These are phyloP conservation scores for Ceriagrion tenellum DNA, from an alignment of 2,888 invertebrate genomes.

Conservation along the genomic window DNA sequence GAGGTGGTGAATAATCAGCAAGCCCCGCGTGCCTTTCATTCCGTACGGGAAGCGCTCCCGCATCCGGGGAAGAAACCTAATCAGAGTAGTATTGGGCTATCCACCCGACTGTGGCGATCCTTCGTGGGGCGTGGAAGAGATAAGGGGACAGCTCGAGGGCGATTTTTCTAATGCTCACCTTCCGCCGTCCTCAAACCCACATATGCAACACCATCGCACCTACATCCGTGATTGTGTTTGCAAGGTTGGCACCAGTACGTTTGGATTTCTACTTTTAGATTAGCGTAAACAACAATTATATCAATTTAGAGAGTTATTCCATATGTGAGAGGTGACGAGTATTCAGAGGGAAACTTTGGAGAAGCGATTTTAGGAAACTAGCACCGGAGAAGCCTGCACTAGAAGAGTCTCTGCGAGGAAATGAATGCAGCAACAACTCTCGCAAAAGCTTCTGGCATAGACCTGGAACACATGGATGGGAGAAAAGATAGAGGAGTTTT, in stretches of 20 bases:
- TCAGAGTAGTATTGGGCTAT: conserved; percentile 21
- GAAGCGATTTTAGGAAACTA: neutral
- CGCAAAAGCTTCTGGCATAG: too few relatives aligned
- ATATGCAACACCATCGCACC: neutral
- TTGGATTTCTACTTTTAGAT: neutral
- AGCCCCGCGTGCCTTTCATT: neutral
- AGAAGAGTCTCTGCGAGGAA: neutral
- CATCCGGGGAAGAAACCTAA: conserved; percentile 48
- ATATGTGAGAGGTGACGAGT: neutral
- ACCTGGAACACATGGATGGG: too few relatives aligned
- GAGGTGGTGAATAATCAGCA: conserved; percentile 45
- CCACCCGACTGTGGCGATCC: neutral
- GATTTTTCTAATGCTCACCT: neutral
- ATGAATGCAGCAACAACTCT: neutral
- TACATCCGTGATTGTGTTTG: neutral
- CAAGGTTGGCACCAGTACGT: neutral
- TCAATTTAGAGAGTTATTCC: neutral
- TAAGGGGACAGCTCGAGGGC: neutral
- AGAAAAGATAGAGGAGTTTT: too few relatives aligned
- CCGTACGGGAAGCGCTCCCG: conserved; percentile 20
- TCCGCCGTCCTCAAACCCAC: neutral
- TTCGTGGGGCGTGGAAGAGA: neutral
- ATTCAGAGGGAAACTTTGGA: neutral
- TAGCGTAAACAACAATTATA: neutral
- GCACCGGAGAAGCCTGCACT: neutral